These are phyloP conservation scores for Hypselothyrea guttata DNA, from an alignment of 2,888 invertebrate genomes.

Conservation along the genomic window DNA sequence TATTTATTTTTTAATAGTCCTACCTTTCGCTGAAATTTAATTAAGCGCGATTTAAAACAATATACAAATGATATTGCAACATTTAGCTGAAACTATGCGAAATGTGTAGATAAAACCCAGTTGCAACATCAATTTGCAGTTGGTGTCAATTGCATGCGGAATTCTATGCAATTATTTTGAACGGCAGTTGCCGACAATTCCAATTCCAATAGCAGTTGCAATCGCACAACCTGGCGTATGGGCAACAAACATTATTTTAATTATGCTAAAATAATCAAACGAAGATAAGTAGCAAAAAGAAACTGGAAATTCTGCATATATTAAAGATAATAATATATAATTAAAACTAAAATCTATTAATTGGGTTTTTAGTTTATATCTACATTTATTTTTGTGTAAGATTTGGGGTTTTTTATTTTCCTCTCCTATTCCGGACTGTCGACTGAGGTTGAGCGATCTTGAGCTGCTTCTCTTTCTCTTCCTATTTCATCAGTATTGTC, in stretches of 20 bases:
- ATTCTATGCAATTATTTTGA: constrained; percentile 52
- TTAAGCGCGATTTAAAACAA: constrained; percentile 17
- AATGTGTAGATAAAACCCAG: constrained; percentile 3
- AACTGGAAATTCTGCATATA: no score
- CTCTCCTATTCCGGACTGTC: no score
- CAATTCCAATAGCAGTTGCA: constrained; percentile 1
- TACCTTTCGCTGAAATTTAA: no score
- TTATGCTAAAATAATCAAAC: constrained; percentile 54
- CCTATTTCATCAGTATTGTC: no score
- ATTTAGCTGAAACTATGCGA: neutral
- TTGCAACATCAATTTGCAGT: constrained; percentile 39
- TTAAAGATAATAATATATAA: no score
- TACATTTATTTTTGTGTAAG: no score
- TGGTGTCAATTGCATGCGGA: constrained; percentile 19
- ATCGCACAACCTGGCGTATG: constrained; percentile 59
- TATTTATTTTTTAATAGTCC: no score
- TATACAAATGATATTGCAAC: constrained; percentile 32
- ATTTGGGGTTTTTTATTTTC: no score
- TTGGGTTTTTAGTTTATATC: no score
- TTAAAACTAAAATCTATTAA: no score
- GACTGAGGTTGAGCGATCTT: no score
- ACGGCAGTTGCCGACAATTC: constrained; percentile 26
- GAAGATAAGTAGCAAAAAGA: constrained; percentile 21
- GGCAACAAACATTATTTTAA: constrained; percentile 68
- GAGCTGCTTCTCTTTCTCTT: no score